Base-by-base conservation (phyloP, 2,797 vertebrate genomes). In the Nasua narica region DNA sequence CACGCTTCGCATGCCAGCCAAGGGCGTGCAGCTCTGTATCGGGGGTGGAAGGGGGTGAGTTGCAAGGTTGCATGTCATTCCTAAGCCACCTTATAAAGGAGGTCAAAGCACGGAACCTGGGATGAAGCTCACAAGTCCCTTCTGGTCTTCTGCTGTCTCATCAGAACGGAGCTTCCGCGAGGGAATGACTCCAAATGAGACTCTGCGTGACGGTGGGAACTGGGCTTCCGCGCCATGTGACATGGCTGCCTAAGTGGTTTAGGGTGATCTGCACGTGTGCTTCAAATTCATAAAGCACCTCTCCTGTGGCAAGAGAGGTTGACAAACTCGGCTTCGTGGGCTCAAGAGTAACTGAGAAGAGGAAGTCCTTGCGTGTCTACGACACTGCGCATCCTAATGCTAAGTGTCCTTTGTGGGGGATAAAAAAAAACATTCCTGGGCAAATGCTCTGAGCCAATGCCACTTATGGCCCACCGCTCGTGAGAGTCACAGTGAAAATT, bases 1-100 rank as follows among this genome's bases (percentile, higher is more conserved):
- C 94, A 91, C 48, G 76, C 87, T 94, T 91, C 3, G 40, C 94
- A 97, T 98, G 97, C 97, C 97, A 97, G 97, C 91, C 93, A 87
- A 97, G 97, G 97, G 97, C n/a, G 97, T 97, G 97, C 87, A 0
- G 65, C 0, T 91, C 29, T 60, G 81, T 46, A 76, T 21, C 14
- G 35, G 77, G 58, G 35, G 16, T 43, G n/a, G 77, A 52, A 37
- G 56, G 60, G 32, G 83, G 91, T 11, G 82, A 56, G 88, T 11
- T 23, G 40, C 83, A 58, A 58, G 13, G 62, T 5, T 85, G 69
- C 86, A 2, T 77, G 86, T 87, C 91, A 82, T 83, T 94, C 46
- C 84, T 94, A 52, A 97, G 88, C 87, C 90, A 32, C 72, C 88
- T 92, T 56, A 92, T 65, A 92, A 58, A 87, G 29, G 54, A 89